Percentiles rank a stretch among this genome's conserved stretches.
These are phyloP conservation scores for Addax nasomaculatus DNA, from an alignment of 2,113 vertebrate species.

Conservation along the genomic window DNA sequence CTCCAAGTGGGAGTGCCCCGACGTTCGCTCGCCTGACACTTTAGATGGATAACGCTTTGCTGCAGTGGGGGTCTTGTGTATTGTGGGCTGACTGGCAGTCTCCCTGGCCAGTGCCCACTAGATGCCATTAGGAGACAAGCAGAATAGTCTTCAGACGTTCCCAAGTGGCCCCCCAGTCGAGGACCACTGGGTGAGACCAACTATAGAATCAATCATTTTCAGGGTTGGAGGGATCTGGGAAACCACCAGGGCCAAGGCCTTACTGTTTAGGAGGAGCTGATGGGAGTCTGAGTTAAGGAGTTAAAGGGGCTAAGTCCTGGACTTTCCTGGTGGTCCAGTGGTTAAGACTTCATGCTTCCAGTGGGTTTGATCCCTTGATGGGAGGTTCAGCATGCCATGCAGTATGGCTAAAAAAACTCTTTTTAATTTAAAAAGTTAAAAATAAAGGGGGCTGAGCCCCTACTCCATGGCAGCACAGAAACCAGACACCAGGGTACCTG, in stretches of 20 bases:
- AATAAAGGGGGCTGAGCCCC: neutral
- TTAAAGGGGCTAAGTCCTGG: neutral
- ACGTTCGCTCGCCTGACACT: rapidly evolving
- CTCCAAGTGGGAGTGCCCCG: neutral
- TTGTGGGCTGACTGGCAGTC: neutral
- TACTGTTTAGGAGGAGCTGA: neutral
- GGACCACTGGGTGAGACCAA: no score
- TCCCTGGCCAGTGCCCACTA: neutral
- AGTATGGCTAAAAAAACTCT: neutral
- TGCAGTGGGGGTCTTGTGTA: no score
- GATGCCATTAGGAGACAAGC: neutral
- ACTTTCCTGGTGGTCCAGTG: neutral
- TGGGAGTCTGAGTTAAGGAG: neutral
- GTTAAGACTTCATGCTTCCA: neutral
- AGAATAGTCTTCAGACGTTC: neutral
- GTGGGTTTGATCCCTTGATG: neutral
- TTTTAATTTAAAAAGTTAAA: neutral
- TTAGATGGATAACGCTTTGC: neutral
- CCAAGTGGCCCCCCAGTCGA: rapidly evolving
- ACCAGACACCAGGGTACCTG: neutral
- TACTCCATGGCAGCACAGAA: neutral
- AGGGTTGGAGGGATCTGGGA: neutral
- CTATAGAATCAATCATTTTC: neutral
- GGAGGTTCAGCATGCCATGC: neutral
- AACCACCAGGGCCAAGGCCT: neutral